A percentile compares a stretch with the other conserved stretches of the same genome.
phyloP scores from a whole-genome alignment of 1,140 invertebrate species.

The Venturia canescens region DNA sequence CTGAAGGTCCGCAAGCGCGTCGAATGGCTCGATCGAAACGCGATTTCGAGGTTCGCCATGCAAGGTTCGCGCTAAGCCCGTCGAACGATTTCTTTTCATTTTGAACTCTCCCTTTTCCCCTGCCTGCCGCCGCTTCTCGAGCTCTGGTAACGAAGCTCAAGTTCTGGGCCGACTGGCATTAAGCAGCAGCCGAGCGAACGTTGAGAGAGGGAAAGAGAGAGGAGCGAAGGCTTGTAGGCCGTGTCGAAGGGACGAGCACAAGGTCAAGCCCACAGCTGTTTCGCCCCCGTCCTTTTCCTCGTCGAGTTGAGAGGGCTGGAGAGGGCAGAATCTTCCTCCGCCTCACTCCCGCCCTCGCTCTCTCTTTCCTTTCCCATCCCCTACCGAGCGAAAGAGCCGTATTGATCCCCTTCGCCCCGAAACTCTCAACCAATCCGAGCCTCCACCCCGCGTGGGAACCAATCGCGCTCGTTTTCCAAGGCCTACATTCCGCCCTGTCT shows the following conservation, averaged over 20 bases:
- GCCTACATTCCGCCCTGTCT: constrained; percentile 8
- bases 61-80: constrained; percentile 8
- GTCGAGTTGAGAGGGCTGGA: constrained; percentile 18
- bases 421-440: constrained; percentile 62
- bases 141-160: constrained; percentile 11
- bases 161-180: constrained; percentile 21
- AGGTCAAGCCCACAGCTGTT: constrained; percentile 33
- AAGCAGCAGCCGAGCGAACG: constrained; percentile 22
- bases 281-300: constrained; percentile 26
- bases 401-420: constrained; percentile 66
- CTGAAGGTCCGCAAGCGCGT: background rate
- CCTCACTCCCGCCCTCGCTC: background rate
- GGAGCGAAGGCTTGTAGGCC: constrained; percentile 6
- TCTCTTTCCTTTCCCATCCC: background rate
- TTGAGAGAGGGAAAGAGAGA: background rate
- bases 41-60: background rate
- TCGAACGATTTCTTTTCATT: background rate
- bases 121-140: background rate
- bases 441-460: constrained; percentile 57
- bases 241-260: constrained; percentile 24
- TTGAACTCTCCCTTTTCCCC: background rate
- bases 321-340: constrained; percentile 26
- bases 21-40: background rate
- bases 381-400: constrained; percentile 47
- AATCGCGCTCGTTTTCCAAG: constrained; percentile 41